These are phyloP conservation scores for Copidosoma floridanum DNA, from an alignment of 1,140 invertebrate species.

Conservation along the genomic window DNA sequence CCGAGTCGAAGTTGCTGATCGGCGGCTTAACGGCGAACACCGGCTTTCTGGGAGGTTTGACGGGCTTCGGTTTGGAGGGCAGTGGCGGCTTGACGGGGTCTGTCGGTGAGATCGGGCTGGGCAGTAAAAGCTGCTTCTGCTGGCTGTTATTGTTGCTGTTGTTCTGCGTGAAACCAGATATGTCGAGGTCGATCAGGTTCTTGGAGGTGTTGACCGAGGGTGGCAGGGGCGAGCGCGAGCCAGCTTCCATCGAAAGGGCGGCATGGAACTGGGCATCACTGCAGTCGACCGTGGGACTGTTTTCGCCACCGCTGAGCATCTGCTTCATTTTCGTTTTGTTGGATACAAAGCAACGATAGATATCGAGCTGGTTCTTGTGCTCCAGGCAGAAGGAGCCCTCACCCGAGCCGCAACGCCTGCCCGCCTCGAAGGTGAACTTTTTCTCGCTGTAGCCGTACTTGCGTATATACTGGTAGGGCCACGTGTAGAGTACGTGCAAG, in stretches of 20 bases:
- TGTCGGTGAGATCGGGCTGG: conserved; percentile 13
- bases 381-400: conserved; percentile 81
- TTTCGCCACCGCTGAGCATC: conserved; percentile 67
- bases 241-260: conserved; percentile 70
- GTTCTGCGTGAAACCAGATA: conserved; percentile 44
- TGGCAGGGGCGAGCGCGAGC: conserved; percentile 73
- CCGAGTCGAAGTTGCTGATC: conserved; percentile 44
- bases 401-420: conserved; percentile 81
- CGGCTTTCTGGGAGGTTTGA: conserved; percentile 67
- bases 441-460: conserved; percentile 79
- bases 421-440: conserved; percentile 88
- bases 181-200: conserved; percentile 54
- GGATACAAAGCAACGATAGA: conserved; percentile 73
- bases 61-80: conserved; percentile 62
- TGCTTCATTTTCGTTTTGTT: conserved; percentile 86
- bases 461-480: conserved; percentile 84
- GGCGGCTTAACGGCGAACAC: conserved; percentile 48
- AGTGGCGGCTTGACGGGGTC: conserved; percentile 41
- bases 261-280: conserved; percentile 73
- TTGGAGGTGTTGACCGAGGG: conserved; percentile 62
- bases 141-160: no score
- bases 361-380: conserved; percentile 75
- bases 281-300: conserved; percentile 65
- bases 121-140: conserved; percentile 38
- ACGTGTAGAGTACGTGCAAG: conserved; percentile 71